Evolutionary conservation across 1,140 invertebrate genomes (phyloP).

Genomic region (Drosophila varians): DNA sequence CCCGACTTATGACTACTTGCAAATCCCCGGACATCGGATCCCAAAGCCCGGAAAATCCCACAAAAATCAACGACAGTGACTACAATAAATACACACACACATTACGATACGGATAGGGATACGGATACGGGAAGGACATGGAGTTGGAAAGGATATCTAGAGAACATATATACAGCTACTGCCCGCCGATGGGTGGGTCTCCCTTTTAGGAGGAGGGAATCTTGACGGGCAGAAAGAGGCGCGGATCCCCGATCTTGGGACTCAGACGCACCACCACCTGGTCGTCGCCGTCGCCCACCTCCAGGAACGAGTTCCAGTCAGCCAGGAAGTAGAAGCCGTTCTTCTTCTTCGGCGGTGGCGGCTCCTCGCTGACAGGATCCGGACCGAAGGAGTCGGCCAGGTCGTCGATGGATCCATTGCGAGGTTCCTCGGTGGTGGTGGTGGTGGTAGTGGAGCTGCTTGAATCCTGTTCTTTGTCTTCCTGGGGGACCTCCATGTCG

Average conservation of each 20-base stretch:
- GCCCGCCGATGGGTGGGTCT: background rate
- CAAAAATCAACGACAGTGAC: slow-evolving; percentile 55
- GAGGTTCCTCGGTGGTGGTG: slow-evolving; percentile 65
- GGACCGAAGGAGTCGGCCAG: slow-evolving; percentile 90
- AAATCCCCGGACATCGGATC: slow-evolving; percentile 5
- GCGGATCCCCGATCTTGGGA: slow-evolving; percentile 91
- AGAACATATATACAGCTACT: slow-evolving; percentile 57
- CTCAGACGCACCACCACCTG: slow-evolving; percentile 91
- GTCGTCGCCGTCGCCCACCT: slow-evolving; percentile 91
- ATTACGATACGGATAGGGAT: slow-evolving; percentile 9
- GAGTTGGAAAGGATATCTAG: background rate
- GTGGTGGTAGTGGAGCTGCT: slow-evolving; percentile 13
- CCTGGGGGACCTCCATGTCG: slow-evolving; percentile 4
- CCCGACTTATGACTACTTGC: slow-evolving; percentile 37
- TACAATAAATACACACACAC: slow-evolving; percentile 71
- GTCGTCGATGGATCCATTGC: slow-evolving; percentile 84
- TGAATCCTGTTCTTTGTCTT: background rate
- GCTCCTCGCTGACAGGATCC: slow-evolving; percentile 85
- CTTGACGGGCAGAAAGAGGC: slow-evolving; percentile 89
- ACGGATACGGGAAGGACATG: background rate
- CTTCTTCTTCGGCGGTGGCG: slow-evolving; percentile 86
- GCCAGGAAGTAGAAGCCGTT: slow-evolving; percentile 92
- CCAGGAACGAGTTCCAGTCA: slow-evolving; percentile 93
- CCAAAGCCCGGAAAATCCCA: background rate
- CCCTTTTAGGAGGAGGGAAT: slow-evolving; percentile 85